Percentiles rank a stretch among this genome's conserved stretches.
Evolutionary conservation across 2,888 invertebrate genomes (phyloP).

Genomic region (Drosophila bunnanda): DNA sequence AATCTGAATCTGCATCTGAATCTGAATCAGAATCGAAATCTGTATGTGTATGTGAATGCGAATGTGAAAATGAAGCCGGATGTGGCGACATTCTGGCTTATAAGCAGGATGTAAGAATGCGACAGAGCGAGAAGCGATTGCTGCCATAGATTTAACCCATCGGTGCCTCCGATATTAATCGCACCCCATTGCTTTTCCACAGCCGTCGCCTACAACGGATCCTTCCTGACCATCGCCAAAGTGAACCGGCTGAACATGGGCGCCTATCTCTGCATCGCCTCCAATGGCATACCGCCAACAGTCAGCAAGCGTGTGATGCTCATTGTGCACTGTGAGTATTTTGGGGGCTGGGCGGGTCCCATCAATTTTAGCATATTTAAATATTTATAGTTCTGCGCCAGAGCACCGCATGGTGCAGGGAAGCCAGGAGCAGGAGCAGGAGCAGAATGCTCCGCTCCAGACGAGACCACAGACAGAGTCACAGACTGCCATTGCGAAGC

Average conservation of each 20-base stretch:
- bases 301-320: slow-evolving; percentile 92
- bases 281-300: slow-evolving; percentile 92
- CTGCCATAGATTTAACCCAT: slow-evolving; percentile 15
- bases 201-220: slow-evolving; percentile 89
- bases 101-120: slow-evolving; percentile 4
- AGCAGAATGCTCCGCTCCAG: slow-evolving; percentile 22
- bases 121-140: slow-evolving; percentile 6
- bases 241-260: slow-evolving; percentile 92
- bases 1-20: neutral
- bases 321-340: slow-evolving; percentile 92
- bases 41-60: neutral
- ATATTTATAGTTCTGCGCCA: slow-evolving; percentile 74
- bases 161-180: slow-evolving; percentile 22
- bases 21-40: neutral
- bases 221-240: slow-evolving; percentile 89
- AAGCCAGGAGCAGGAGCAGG: neutral
- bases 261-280: slow-evolving; percentile 92
- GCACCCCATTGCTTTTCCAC: slow-evolving; percentile 24
- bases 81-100: slow-evolving; percentile 8
- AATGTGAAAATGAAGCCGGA: neutral
- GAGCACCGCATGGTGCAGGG: slow-evolving; percentile 60
- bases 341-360: slow-evolving; percentile 42
- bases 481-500: slow-evolving; percentile 39
- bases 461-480: slow-evolving; percentile 43
- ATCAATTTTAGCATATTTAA: slow-evolving; percentile 77